Evolutionary conservation across 2,797 vertebrate genomes (phyloP).

Genomic region (Girardinus metallicus): DNA sequence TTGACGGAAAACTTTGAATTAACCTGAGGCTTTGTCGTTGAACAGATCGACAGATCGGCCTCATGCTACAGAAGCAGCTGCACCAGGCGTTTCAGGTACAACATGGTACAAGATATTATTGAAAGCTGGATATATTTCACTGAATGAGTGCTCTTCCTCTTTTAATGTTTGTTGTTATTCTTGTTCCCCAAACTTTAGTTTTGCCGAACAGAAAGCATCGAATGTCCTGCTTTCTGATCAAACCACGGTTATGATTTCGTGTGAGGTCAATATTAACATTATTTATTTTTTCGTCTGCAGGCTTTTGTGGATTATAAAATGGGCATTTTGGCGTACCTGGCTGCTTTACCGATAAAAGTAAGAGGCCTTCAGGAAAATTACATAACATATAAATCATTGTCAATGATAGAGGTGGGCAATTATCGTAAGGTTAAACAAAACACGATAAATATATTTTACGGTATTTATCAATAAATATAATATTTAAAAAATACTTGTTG

Average conservation of each 20-base stretch:
- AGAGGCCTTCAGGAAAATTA: not conserved
- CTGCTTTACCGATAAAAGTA: constrained; percentile 79
- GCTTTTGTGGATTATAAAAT: constrained; percentile 75
- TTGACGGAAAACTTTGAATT: too few species aligned
- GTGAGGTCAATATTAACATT: not conserved
- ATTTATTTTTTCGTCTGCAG: constrained; percentile 49
- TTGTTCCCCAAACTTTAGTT: not conserved
- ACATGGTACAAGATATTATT: not conserved
- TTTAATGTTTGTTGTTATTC: not conserved
- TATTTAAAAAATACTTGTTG: too few species aligned
- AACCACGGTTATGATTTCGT: not conserved
- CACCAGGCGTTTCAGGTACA: constrained; percentile 82
- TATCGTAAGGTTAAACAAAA: too few species aligned
- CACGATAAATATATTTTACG: too few species aligned
- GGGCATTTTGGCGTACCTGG: constrained; percentile 75
- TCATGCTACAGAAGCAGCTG: constrained; percentile 83
- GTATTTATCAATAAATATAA: too few species aligned
- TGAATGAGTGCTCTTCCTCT: not conserved
- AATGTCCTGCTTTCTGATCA: not conserved
- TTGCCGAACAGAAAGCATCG: not conserved
- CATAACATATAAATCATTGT: not conserved
- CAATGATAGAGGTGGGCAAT: too few species aligned
- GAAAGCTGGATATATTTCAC: not conserved
- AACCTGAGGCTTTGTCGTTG: not conserved
- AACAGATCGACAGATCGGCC: constrained; percentile 80